A percentile compares a stretch with the other conserved stretches of the same genome.
Evolutionary conservation across 2,797 vertebrate species (phyloP).

Genomic region (Sebastes goodei): DNA sequence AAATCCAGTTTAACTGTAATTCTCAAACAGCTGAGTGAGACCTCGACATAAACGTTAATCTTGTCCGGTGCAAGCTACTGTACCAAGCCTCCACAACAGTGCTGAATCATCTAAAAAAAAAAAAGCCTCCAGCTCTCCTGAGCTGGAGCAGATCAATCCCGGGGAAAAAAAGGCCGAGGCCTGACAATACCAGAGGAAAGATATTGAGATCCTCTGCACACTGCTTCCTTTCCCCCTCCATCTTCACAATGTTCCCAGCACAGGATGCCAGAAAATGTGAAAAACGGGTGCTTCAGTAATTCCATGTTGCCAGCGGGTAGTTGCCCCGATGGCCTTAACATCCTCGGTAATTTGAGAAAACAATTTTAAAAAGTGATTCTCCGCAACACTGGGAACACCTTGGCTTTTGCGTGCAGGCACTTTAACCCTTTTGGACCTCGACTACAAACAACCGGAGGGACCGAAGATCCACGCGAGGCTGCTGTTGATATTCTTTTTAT

Average conservation of each 20-base stretch:
- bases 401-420: background rate
- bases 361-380: constrained; percentile 40
- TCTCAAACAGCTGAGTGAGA: background rate
- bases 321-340: constrained; percentile 6
- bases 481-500: background rate
- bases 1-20: background rate
- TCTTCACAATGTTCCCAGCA: constrained; percentile 6
- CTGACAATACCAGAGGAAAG: constrained; percentile 17
- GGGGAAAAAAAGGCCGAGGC: background rate
- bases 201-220: constrained; percentile 38
- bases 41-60: constrained; percentile 11
- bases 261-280: constrained; percentile 18
- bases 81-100: background rate
- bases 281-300: background rate
- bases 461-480: background rate
- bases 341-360: constrained; percentile 45
- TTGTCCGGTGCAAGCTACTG: background rate
- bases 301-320: constrained; percentile 16
- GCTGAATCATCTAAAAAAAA: constrained; percentile 39
- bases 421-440: constrained; percentile 22
- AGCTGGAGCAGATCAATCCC: constrained; percentile 34
- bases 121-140: background rate
- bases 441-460: constrained; percentile 12
- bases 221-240: constrained; percentile 15
- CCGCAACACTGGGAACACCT: constrained; percentile 17